Evolutionary conservation across 2,797 vertebrate genomes (phyloP), one percentile per base, ranked within the genome.

Genomic region (Dermochelys coriacea): DNA sequence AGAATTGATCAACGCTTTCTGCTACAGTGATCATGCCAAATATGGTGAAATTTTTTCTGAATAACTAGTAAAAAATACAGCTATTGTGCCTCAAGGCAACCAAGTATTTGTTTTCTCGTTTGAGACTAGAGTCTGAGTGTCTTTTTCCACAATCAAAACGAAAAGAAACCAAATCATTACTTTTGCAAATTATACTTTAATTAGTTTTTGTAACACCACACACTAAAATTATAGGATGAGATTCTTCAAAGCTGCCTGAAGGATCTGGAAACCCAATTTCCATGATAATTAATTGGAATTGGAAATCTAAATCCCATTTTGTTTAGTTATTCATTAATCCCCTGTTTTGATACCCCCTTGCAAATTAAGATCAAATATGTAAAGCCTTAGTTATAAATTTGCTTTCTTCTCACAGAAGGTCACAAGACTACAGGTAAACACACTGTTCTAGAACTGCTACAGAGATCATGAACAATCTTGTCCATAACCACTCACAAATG

Each of bases 211-310:
- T 77, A 93, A 87, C 5, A 51, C 51, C 3, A 78, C 31, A 78
- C 37, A 21, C 21, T 0, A 0, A 8, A 87, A 83, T 31, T 31
- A 71, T 68, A 82, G 61, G 6, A 9, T 14, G 55, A 0, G 0
- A 8, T 57, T 8, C 5, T 41, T 88, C 78, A 15, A 34, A 34
- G 71, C 27, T 61, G 2, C 21, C 34, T 12, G 85, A 47, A 34
- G 4, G 3, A 71, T 25, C 10, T 82, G 25, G 29, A 21, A 45
- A 45, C 29, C 41, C 12, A 82, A 57, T 57, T 47, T 57, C 27
- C 29, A 45, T 59, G 5, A 15, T 86, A 91, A 78, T 49, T 8
- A 34, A n/a, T n/a, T 29, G 34, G 25, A 71, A 51, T 4, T 6
- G 15, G 78, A 27, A 41, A 89, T 3, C 2, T 0, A 89, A 83